Base-by-base conservation (phyloP, 2,113 vertebrate genomes). In the Neogale vison region DNA sequence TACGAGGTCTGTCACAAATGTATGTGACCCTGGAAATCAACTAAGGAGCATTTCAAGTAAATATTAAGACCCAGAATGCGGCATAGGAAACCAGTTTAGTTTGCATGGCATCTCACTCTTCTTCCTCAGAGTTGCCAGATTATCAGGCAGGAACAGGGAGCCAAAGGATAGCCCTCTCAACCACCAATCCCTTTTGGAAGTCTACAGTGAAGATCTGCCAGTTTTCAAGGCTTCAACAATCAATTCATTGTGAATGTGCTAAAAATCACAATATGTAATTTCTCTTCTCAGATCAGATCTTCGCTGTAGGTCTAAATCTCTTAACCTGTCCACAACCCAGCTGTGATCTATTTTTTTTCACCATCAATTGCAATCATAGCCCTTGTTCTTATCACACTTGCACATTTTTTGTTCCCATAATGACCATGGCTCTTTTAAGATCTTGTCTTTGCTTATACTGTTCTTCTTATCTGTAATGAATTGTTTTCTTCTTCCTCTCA, bases 361-460 rank as follows among this genome's bases (percentile, higher is more conserved):
- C 59, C 59, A 61, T 89, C 96, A 93, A 89, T 83, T 96, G 4
- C 31, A 95, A 65, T 91, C 59, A 86, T 89, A 59, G 17, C 61
- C 11, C 4, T 95, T 86, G 34, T 45, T 87, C 72, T 97, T 95
- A 96, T 88, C 90, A 92, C 10, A 42, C 18, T 88, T 77, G 9
- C 81, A 52, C 52, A 59, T 96, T 98, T 98, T 95, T 95, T 97
- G 15, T 93, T 87, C 31, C 63, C 61, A 69, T 81, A 95, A 96
- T 95, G 71, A 77, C 61, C 89, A 45, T 15, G 17, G 69, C 23
- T 84, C 74, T 90, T 90, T 81, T 21, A 79, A 97, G 67, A 93
- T 93, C 89, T 96, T 97, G 57, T 94, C 71, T 93, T 94, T 89
- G 26, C 42, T 93, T 93, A 85, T 85, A 63, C 36, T 93, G 61